A percentile compares a stretch with the other conserved stretches of the same genome.
These are phyloP conservation scores for Griposia aprilina DNA, from an alignment of 2,888 invertebrate species.

Conservation along the genomic window DNA sequence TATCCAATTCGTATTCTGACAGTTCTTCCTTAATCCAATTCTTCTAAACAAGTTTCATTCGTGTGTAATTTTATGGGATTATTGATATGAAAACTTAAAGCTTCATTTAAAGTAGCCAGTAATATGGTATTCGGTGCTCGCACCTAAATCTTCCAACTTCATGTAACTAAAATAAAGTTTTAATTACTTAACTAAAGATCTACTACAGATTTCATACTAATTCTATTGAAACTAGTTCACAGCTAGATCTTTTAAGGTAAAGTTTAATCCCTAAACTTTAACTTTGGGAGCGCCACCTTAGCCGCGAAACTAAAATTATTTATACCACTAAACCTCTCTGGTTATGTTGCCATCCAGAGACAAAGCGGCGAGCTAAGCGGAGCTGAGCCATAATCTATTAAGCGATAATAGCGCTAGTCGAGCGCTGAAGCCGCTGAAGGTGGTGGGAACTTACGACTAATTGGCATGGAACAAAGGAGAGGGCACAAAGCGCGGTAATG, in stretches of 20 bases:
- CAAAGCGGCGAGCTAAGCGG: slow-evolving; percentile 71
- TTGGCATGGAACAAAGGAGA: slow-evolving; percentile 84
- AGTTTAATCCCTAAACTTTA: slow-evolving; percentile 35
- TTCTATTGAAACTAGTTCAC: slow-evolving; percentile 43
- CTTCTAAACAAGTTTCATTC: background rate
- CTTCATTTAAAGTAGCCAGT: background rate
- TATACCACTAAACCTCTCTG: slow-evolving; percentile 67
- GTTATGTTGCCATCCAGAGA: slow-evolving; percentile 69
- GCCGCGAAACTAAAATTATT: slow-evolving; percentile 74
- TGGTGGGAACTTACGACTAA: slow-evolving; percentile 67
- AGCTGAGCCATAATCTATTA: slow-evolving; percentile 81
- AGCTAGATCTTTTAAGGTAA: slow-evolving; percentile 43
- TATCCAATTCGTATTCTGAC: background rate
- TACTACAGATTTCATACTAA: slow-evolving; percentile 39
- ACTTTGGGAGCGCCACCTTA: slow-evolving; percentile 17
- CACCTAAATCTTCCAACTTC: slow-evolving; percentile 8
- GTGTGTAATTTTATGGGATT: background rate
- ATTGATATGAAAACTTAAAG: background rate
- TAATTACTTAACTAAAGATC: slow-evolving; percentile 45
- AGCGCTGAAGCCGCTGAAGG: slow-evolving; percentile 65
- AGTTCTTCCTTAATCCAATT: background rate
- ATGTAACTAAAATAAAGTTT: slow-evolving; percentile 44
- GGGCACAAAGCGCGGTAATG: slow-evolving; percentile 78
- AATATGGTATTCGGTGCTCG: background rate
- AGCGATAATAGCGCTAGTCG: slow-evolving; percentile 77